Percentiles rank a stretch among this genome's conserved stretches.
Conservation (phyloP, 2,797 vertebrate species). For the Oryzias sinensis region DNA sequence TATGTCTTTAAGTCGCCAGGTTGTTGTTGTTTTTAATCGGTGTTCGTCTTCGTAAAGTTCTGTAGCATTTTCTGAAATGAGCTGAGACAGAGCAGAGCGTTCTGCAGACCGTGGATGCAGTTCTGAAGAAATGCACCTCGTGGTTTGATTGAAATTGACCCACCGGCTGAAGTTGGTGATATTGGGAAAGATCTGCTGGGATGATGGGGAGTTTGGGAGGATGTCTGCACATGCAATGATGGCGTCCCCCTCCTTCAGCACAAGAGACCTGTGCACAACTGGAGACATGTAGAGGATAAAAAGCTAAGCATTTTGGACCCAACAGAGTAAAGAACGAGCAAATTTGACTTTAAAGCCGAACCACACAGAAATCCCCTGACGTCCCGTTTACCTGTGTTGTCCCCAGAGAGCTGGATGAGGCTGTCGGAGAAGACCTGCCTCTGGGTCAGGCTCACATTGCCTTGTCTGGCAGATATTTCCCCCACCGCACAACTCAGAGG, state of each 20-base stretch:
- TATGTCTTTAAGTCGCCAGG: no score
- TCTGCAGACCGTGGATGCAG: no score
- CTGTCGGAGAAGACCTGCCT: conserved; percentile 66
- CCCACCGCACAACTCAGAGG: conserved; percentile 76
- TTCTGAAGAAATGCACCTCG: no score
- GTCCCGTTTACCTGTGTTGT: conserved; percentile 67
- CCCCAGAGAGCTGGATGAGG: conserved; percentile 69
- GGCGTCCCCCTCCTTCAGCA: conserved; percentile 47
- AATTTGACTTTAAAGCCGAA: neutral
- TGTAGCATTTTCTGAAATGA: no score
- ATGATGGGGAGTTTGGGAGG: conserved; percentile 66
- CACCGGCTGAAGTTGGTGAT: conserved; percentile 70
- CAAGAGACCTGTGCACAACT: conserved; percentile 73
- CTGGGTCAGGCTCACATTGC: conserved; percentile 50
- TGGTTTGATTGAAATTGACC: neutral
- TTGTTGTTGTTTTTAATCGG: no score
- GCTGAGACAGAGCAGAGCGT: no score
- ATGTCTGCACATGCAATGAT: conserved; percentile 70
- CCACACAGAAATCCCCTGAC: neutral
- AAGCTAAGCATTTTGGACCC: neutral
- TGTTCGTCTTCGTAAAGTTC: no score
- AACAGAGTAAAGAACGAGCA: neutral
- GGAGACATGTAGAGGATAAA: conserved; percentile 11
- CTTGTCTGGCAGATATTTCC: conserved; percentile 73
- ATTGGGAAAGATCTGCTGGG: conserved; percentile 67